Evolutionary conservation across 2,113 vertebrate genomes (phyloP).

Genomic region (Chlamydotis undulata): DNA sequence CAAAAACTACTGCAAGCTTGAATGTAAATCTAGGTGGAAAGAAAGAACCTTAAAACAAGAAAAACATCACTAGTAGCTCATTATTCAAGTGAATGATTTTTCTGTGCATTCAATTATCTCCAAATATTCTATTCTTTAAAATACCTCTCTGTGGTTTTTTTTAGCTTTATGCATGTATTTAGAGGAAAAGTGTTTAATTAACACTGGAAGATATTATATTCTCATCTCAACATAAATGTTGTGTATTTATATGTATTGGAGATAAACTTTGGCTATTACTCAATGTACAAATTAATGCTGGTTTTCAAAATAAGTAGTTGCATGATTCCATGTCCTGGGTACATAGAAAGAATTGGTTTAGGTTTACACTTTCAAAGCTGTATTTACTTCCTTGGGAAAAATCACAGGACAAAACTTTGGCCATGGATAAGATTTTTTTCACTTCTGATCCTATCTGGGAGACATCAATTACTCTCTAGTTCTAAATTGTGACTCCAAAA

Average conservation of each 20-base stretch:
- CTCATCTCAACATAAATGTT: background rate
- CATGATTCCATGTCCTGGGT: background rate
- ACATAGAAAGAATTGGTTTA: background rate
- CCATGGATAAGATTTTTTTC: background rate
- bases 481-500: background rate
- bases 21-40: background rate
- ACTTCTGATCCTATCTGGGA: background rate
- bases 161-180: background rate
- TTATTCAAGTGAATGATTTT: background rate
- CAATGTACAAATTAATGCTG: background rate
- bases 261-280: background rate
- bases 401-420: background rate
- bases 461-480: background rate
- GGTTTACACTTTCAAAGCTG: background rate
- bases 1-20: background rate
- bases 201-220: background rate
- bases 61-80: background rate
- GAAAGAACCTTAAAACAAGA: background rate
- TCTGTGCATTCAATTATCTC: background rate
- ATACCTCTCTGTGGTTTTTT: background rate
- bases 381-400: background rate
- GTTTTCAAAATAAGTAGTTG: background rate
- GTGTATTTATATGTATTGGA: background rate
- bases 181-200: background rate
- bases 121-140: background rate